These are phyloP conservation scores for Embiotoca jacksoni DNA, from an alignment of 2,113 vertebrate genomes.

Conservation along the genomic window DNA sequence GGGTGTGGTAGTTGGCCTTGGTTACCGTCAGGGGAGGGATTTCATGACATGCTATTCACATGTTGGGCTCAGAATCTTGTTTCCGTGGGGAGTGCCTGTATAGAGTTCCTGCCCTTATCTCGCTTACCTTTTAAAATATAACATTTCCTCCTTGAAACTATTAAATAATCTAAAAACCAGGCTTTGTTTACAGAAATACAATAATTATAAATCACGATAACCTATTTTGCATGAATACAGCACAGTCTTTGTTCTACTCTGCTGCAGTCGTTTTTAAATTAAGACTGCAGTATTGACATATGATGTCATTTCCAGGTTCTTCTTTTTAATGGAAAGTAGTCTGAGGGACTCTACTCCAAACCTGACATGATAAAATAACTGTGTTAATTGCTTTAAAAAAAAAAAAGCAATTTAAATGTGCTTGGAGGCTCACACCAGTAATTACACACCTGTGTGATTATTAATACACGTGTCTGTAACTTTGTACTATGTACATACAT, in stretches of 20 bases:
- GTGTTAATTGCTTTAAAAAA: constrained; percentile 71
- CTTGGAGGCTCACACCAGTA: constrained; percentile 71
- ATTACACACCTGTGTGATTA: constrained; percentile 73
- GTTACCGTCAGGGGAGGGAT: constrained; percentile 53
- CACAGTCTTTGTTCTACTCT: constrained; percentile 7
- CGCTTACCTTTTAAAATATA: constrained; percentile 1
- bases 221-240: neutral
- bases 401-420: constrained; percentile 77
- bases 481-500: constrained; percentile 54
- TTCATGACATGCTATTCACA: constrained; percentile 37
- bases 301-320: constrained; percentile 8
- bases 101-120: constrained; percentile 5
- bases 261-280: neutral
- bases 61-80: constrained; percentile 52
- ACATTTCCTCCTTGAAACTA: neutral
- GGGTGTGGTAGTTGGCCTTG: constrained; percentile 41
- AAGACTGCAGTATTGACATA: constrained; percentile 3
- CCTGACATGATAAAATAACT: constrained; percentile 56
- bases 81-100: constrained; percentile 61
- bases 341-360: constrained; percentile 35
- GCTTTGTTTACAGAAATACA: no score
- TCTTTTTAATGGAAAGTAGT: neutral
- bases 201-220: no score
- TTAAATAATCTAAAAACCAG: no score
- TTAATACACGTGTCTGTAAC: constrained; percentile 52